Conservation (phyloP, 1,140 invertebrate genomes). For the Lordiphosa collinella region DNA sequence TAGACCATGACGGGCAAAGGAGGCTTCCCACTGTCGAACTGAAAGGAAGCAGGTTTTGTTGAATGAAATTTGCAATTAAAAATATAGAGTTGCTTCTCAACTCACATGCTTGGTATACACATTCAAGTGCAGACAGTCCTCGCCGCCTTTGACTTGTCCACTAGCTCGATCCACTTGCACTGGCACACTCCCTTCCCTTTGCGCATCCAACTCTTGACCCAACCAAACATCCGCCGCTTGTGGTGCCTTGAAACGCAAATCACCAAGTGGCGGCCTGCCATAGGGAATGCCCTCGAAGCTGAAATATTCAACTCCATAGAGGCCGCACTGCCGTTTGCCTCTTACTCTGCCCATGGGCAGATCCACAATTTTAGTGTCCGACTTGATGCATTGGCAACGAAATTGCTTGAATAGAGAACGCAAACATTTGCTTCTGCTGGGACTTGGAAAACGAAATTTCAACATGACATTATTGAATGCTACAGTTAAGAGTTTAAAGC, state of each 20-base stretch:
- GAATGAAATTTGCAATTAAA: too few relatives aligned
- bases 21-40: slow-evolving; percentile 38
- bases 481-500: too few relatives aligned
- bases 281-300: slow-evolving; percentile 83
- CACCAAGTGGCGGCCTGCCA: slow-evolving; percentile 83
- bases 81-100: neutral
- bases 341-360: slow-evolving; percentile 47
- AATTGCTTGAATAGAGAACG: neutral
- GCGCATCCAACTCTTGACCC: slow-evolving; percentile 18
- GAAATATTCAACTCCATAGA: slow-evolving; percentile 57
- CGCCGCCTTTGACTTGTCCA: neutral
- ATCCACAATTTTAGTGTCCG: slow-evolving; percentile 36
- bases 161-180: too few relatives aligned
- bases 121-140: slow-evolving; percentile 63
- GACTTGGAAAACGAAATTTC: slow-evolving; percentile 30
- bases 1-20: slow-evolving; percentile 84
- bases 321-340: slow-evolving; percentile 30
- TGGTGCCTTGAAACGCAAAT: slow-evolving; percentile 83
- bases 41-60: too few relatives aligned
- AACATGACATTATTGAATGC: slow-evolving; percentile 51
- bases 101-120: slow-evolving; percentile 64
- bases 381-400: slow-evolving; percentile 79
- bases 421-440: slow-evolving; percentile 10
- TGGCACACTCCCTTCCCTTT: too few relatives aligned
- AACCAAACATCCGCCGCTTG: slow-evolving; percentile 54